Percentiles rank a stretch among this genome's conserved stretches.
These are phyloP conservation scores for Porites divaricata DNA, from an alignment of 92 coral and sea anemone species.

Conservation along the genomic window DNA sequence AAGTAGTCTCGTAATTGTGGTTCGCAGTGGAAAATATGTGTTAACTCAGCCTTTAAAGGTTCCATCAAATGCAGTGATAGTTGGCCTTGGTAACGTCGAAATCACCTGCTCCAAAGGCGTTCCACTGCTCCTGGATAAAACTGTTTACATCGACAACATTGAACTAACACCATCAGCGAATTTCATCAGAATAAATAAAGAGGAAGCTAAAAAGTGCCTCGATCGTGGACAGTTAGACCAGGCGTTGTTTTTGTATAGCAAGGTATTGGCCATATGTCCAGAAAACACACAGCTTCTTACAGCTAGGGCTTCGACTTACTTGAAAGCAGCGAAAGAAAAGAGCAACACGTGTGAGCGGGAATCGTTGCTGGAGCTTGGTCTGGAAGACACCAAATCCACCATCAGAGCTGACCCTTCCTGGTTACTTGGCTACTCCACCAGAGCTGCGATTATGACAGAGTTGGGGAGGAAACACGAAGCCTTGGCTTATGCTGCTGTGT, in stretches of 20 bases:
- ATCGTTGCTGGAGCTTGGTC: background rate
- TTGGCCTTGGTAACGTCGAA: conserved; percentile 14
- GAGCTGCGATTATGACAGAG: background rate
- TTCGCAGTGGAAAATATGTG: background rate
- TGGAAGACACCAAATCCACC: background rate
- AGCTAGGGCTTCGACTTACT: conserved; percentile 1
- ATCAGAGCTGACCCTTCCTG: conserved; percentile 6
- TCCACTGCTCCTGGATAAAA: conserved; percentile 1
- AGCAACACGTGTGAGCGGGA: background rate
- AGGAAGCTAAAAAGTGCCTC: background rate
- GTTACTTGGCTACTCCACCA: background rate
- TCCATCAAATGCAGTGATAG: conserved; percentile 3
- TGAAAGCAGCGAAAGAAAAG: background rate
- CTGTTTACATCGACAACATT: conserved; percentile 22
- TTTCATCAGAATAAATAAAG: background rate
- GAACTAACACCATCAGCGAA: background rate
- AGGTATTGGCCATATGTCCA: background rate
- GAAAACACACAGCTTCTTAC: conserved; percentile 19
- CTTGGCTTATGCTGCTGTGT: conserved; percentile 6
- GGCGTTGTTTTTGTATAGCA: background rate
- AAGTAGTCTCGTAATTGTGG: background rate
- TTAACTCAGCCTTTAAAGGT: background rate
- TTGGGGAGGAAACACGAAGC: background rate
- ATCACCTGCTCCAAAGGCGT: background rate
- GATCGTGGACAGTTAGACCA: background rate